These are phyloP conservation scores for Holacanthella duospinosa DNA, from an alignment of 2,888 invertebrate species.

Conservation along the genomic window DNA sequence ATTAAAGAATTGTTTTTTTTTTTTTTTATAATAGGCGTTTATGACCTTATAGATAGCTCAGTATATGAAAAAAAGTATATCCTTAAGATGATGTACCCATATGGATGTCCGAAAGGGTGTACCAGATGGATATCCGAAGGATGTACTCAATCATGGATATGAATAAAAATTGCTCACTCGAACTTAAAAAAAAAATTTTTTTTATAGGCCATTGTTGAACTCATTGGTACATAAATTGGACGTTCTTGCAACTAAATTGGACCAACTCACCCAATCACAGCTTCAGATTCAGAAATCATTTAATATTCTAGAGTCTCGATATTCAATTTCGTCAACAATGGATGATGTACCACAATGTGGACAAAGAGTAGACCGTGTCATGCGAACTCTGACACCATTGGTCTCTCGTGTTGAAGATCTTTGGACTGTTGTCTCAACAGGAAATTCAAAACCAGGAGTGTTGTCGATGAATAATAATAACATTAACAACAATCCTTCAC, in stretches of 20 bases:
- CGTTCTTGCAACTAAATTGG: conserved; percentile 29
- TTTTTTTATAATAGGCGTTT: too few species aligned
- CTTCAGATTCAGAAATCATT: conserved; percentile 35
- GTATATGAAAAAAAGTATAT: too few species aligned
- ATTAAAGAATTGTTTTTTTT: too few species aligned
- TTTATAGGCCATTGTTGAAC: conserved; percentile 32
- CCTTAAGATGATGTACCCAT: too few species aligned
- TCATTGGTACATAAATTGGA: conserved; percentile 34
- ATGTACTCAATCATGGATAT: too few species aligned
- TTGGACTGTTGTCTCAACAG: conserved; percentile 34
- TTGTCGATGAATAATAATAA: conserved; percentile 13
- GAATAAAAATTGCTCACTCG: too few species aligned
- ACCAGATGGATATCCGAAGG: too few species aligned
- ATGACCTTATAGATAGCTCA: too few species aligned
- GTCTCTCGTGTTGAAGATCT: conserved; percentile 36
- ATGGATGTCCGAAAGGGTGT: too few species aligned
- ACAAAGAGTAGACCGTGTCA: conserved; percentile 33
- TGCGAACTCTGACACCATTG: conserved; percentile 34
- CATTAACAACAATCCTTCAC: conserved; percentile 24
- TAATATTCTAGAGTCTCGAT: conserved; percentile 32
- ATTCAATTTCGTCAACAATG: conserved; percentile 24
- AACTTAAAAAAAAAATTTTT: too few species aligned
- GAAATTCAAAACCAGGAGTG: conserved; percentile 16
- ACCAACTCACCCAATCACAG: conserved; percentile 28
- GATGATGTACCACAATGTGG: conserved; percentile 36